Conservation (phyloP, 1,140 invertebrate species). For the Stratiolaelaps scimitus region DNA sequence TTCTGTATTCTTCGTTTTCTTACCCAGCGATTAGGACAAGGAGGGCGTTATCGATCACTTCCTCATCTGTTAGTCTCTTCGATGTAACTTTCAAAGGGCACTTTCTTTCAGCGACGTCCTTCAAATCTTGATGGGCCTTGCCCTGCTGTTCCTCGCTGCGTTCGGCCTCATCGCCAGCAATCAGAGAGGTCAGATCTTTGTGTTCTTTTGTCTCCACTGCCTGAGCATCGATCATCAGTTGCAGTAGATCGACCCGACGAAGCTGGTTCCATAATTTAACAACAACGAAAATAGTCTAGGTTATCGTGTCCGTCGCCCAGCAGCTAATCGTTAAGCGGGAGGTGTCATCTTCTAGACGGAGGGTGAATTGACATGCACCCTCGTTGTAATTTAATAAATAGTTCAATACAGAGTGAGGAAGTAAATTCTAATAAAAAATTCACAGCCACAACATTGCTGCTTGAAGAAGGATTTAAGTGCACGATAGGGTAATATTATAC, state of each 20-base stretch:
- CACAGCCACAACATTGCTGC: no score
- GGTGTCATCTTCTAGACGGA: no score
- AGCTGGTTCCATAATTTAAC: not conserved
- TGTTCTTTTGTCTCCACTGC: not conserved
- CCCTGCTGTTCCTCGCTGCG: not conserved
- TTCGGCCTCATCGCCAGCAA: not conserved
- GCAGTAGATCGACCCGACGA: constrained; percentile 10
- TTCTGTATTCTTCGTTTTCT: no score
- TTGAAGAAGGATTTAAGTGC: no score
- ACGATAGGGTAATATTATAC: no score
- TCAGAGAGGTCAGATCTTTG: not conserved
- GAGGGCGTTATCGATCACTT: constrained; percentile 18
- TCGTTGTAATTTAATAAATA: no score
- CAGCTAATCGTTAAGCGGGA: no score
- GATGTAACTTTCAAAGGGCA: constrained; percentile 1
- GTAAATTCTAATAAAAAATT: no score
- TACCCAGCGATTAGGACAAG: not conserved
- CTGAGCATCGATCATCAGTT: constrained; percentile 27
- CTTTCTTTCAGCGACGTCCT: not conserved
- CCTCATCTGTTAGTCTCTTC: not conserved
- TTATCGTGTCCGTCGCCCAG: no score
- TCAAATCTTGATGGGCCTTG: not conserved
- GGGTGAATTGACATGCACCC: no score
- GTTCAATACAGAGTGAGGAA: no score
- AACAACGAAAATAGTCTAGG: not conserved